phyloP scores from a whole-genome alignment of 2,888 invertebrate species.

The Matsumyia berberina region DNA sequence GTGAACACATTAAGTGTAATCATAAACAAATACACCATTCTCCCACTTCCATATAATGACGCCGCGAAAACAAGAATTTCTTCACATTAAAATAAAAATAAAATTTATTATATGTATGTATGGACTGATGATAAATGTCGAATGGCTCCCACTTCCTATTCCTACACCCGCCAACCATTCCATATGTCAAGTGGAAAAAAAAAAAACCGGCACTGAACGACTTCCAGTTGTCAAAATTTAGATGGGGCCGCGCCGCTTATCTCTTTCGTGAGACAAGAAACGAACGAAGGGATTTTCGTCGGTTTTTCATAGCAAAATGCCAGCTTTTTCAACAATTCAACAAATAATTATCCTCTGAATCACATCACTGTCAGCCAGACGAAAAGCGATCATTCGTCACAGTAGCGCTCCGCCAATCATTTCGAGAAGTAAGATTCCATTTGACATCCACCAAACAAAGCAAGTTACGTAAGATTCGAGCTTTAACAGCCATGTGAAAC shows the following conservation, averaged over 20 bases:
- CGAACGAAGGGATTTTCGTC: not conserved
- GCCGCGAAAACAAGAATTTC: conserved; percentile 5
- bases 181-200: conserved; percentile 22
- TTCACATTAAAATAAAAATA: not conserved
- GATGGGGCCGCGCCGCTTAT: not conserved
- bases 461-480: conserved; percentile 51
- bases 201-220: conserved; percentile 4
- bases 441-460: not conserved
- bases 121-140: conserved; percentile 27
- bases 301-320: conserved; percentile 4
- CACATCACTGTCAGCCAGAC: not conserved
- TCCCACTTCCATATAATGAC: not conserved
- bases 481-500: not conserved
- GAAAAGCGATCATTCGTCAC: not conserved
- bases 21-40: conserved; percentile 10
- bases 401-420: not conserved
- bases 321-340: conserved; percentile 1
- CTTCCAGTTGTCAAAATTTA: conserved; percentile 60
- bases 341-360: conserved; percentile 15
- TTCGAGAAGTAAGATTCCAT: not conserved
- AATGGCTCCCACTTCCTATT: not conserved
- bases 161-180: not conserved
- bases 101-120: not conserved
- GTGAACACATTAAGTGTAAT: conserved; percentile 6
- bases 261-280: not conserved